Percentiles rank a stretch among this genome's conserved stretches.
These are phyloP conservation scores for Pseudorasbora parva DNA, from an alignment of 2,113 vertebrate genomes.

Conservation along the genomic window DNA sequence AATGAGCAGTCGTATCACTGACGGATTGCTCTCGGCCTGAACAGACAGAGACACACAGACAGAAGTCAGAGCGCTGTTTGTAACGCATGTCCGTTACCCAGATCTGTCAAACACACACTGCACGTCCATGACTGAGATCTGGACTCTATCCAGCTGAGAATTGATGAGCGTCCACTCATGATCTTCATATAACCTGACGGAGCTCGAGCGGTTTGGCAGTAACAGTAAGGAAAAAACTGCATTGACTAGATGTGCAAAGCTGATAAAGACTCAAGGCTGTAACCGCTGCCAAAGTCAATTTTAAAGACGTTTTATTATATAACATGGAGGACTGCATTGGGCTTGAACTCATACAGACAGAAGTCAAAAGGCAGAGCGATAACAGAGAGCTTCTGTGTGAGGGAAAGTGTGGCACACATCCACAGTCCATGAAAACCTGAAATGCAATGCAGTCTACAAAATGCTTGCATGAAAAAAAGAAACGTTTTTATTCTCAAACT, in stretches of 20 bases:
- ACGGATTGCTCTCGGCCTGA: neutral
- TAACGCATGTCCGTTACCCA: neutral
- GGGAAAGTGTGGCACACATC: neutral
- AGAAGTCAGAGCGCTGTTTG: neutral
- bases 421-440: too few relatives aligned
- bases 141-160: neutral
- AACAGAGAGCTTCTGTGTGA: neutral
- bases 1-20: conserved; percentile 14
- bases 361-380: neutral
- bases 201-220: neutral
- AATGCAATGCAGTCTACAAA: neutral
- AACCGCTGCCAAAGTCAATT: neutral
- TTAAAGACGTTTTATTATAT: neutral
- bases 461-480: neutral
- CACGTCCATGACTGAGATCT: conserved; percentile 9
- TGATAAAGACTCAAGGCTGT: neutral
- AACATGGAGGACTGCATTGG: neutral
- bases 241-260: neutral
- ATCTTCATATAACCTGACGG: neutral
- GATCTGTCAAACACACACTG: conserved; percentile 13
- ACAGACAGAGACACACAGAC: conserved; percentile 10
- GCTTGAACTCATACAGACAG: neutral
- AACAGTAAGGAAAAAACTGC: neutral
- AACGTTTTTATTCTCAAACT: neutral
- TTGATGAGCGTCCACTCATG: neutral